phyloP scores from a whole-genome alignment of 2,797 vertebrate species.

The Arremon brunneinucha region DNA sequence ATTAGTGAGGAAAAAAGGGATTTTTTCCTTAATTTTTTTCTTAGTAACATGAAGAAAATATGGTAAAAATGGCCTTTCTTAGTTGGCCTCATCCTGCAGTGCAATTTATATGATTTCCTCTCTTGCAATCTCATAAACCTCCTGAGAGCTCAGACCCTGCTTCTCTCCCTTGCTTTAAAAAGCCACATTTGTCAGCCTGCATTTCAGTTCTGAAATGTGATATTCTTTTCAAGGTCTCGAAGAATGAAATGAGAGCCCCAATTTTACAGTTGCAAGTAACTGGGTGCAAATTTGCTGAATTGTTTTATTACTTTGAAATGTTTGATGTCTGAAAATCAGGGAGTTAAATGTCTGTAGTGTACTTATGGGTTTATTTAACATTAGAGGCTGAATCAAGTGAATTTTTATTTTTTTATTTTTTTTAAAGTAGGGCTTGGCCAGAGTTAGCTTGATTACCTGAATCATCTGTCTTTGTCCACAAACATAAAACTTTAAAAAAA shows the following conservation, averaged over 20 bases:
- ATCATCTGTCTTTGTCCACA: not conserved
- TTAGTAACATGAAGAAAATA: fast-evolving
- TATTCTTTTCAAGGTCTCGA: not conserved
- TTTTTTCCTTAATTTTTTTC: not conserved
- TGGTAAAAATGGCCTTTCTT: not conserved
- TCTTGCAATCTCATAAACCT: not conserved
- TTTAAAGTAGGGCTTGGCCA: not conserved
- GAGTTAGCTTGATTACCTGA: not conserved
- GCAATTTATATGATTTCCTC: not conserved
- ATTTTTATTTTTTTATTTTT: not conserved
- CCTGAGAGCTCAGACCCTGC: not conserved
- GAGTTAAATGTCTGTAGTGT: not conserved
- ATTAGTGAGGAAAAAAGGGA: not conserved
- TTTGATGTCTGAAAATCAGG: not conserved
- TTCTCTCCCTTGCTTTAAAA: not conserved
- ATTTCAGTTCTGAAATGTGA: fast-evolving
- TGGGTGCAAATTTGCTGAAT: not conserved
- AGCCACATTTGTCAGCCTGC: not conserved
- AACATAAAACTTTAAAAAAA: not conserved
- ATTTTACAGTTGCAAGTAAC: not conserved
- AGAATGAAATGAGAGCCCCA: not conserved
- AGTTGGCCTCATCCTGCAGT: not conserved
- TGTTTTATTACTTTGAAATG: not conserved
- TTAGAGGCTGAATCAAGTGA: not conserved
- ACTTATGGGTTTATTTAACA: not conserved